Conservation (phyloP, 2,113 vertebrate genomes). For the Nycticorax nycticorax region DNA sequence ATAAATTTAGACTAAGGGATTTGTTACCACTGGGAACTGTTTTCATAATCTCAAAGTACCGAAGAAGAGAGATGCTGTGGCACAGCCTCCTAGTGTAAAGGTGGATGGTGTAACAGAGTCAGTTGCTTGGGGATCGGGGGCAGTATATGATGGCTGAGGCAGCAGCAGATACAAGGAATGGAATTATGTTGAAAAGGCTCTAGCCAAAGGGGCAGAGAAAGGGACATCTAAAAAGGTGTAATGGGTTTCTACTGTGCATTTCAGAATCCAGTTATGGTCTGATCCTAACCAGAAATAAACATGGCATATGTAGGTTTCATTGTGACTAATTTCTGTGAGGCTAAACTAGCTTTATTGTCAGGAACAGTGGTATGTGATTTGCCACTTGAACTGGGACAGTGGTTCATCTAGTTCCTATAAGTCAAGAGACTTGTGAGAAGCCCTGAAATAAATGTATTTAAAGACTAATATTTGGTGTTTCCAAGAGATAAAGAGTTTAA, state of each 20-base stretch:
- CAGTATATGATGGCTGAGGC: neutral
- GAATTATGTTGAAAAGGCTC: neutral
- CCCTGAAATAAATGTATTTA: neutral
- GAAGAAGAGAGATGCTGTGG: neutral
- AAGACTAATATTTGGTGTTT: neutral
- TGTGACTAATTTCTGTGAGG: neutral
- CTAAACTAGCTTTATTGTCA: neutral
- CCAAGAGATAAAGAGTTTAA: neutral
- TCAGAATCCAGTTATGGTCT: neutral
- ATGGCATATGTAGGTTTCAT: neutral
- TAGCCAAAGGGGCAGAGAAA: neutral
- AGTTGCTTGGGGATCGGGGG: neutral
- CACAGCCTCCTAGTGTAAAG: neutral
- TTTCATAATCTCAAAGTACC: neutral
- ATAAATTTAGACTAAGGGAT: neutral
- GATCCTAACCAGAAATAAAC: neutral
- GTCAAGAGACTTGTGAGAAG: neutral
- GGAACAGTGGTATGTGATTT: neutral
- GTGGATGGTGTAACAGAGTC: neutral
- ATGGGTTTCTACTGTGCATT: neutral
- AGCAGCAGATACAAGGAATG: neutral
- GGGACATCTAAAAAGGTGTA: neutral
- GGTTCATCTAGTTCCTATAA: neutral
- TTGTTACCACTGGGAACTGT: neutral
- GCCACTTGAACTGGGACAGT: neutral